Conservation (phyloP, 2,113 vertebrate species). For the Leucopsar rothschildi region DNA sequence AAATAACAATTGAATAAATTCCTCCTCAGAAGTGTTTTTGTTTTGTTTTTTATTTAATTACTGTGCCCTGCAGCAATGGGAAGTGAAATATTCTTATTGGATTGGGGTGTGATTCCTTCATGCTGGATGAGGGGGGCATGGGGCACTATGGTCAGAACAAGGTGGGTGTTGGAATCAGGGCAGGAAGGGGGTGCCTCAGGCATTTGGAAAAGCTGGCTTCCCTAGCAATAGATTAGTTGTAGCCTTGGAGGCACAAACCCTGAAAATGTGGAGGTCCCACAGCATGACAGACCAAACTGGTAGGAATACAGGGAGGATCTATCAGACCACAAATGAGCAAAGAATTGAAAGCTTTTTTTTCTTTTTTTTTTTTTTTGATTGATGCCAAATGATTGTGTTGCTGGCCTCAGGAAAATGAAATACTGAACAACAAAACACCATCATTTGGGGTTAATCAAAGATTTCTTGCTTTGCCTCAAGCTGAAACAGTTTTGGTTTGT, state of each 20-base stretch:
- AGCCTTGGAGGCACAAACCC: background rate
- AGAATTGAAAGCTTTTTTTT: constrained; percentile 4
- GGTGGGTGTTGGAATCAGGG: background rate
- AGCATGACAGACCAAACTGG: background rate
- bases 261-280: background rate
- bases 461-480: background rate
- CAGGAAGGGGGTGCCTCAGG: background rate
- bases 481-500: background rate
- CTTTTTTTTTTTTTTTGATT: background rate
- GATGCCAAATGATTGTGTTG: constrained; percentile 15
- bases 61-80: background rate
- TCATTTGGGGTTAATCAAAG: constrained; percentile 40
- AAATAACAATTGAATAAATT: background rate
- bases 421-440: background rate
- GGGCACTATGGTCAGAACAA: background rate
- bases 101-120: background rate
- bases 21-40: background rate
- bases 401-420: constrained; percentile 14
- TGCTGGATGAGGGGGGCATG: fast-evolving
- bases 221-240: background rate
- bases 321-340: constrained; percentile 21
- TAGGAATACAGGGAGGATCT: constrained; percentile 12
- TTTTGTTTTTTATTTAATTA: background rate
- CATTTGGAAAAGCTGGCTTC: fast-evolving
- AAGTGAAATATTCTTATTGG: background rate